phyloP scores from a whole-genome alignment of 1,140 invertebrate species.

The Drosophila kohkoa region DNA sequence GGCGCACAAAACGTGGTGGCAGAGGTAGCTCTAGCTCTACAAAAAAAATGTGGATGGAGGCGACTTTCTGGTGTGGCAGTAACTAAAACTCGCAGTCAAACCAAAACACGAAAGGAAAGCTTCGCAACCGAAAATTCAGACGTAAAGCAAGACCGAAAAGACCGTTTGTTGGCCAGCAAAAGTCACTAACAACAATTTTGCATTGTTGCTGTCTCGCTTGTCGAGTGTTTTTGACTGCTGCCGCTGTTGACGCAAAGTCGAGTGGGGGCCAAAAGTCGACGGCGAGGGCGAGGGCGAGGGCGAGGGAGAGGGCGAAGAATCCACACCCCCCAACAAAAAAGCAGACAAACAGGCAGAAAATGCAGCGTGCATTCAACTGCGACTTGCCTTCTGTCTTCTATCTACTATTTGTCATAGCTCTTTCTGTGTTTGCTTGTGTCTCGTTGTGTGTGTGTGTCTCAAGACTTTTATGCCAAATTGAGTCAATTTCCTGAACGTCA shows the following conservation, averaged over 20 bases:
- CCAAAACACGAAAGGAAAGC: not conserved
- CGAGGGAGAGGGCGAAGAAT: not conserved
- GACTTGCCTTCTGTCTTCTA: constrained; percentile 37
- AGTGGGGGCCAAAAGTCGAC: not conserved
- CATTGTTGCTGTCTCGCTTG: constrained; percentile 65
- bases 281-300: no score
- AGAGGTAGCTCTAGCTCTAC: no score
- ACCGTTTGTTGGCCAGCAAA: constrained; percentile 51
- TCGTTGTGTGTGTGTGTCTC: constrained; percentile 35
- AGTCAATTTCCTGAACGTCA: constrained; percentile 73
- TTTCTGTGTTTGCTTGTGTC: constrained; percentile 13
- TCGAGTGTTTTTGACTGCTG: constrained; percentile 66
- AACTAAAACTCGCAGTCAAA: constrained; percentile 8
- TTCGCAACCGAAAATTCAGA: no score
- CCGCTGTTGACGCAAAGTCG: constrained; percentile 76
- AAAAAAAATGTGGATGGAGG: not conserved
- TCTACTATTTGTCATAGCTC: constrained; percentile 19
- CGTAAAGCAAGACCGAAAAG: not conserved
- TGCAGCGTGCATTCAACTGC: constrained; percentile 76
- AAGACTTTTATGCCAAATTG: constrained; percentile 71
- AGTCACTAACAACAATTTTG: constrained; percentile 76
- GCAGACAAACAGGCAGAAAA: constrained; percentile 60
- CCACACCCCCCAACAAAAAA: constrained; percentile 26
- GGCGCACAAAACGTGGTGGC: constrained; percentile 11
- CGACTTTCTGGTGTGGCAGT: no score